Evolutionary conservation across 2,113 vertebrate genomes (phyloP), one percentile per base, ranked within the genome.

Genomic region (Centropristis striata): DNA sequence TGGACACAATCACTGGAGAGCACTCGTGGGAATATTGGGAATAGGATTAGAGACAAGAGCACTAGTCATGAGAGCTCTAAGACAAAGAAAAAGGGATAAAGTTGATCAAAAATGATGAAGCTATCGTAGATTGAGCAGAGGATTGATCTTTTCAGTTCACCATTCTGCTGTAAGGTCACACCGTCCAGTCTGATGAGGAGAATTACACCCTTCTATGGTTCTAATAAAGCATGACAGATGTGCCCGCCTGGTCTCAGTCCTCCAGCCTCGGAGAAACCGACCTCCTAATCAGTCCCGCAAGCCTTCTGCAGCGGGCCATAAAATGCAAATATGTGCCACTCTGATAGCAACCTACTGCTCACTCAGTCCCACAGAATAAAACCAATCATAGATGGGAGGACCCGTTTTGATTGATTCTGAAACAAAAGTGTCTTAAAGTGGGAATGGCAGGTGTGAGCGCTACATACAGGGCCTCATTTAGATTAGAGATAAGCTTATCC

Each of bases 261-360:
- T 71, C 46, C 44, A 49, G 71, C 57, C 71, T 27, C 12, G n/a
- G 55, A 74, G 64, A 81, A 69, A 55, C 55, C n/a, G 88, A 75
- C 92, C 92, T 89, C 60, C 66, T 92, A 93, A 94, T 95, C 90
- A 76, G 54, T 46, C 66, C 72, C 21, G 15, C 89, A 91, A 88
- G 93, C 94, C 88, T 90, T 91, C 94, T 89, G 92, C 92, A 92
- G 91, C 77, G 79, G 93, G 92, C 94, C 95, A 88, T 94, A 93
- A 96, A 96, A 96, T 96, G 94, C 93, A 94, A 96, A 96, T 95
- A 87, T 13, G 84, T 87, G 90, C 83, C 89, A 82, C 82, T 93
- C 70, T 81, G 46, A 21, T 88, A 78, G 71, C 61, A 55, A 46
- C 86, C 71, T 2, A 53, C 89, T 83, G 93, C 85, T 94, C 92